These are phyloP conservation scores for Oryzias dopingdopingensis DNA, from an alignment of 2,797 vertebrate genomes.

Conservation along the genomic window DNA sequence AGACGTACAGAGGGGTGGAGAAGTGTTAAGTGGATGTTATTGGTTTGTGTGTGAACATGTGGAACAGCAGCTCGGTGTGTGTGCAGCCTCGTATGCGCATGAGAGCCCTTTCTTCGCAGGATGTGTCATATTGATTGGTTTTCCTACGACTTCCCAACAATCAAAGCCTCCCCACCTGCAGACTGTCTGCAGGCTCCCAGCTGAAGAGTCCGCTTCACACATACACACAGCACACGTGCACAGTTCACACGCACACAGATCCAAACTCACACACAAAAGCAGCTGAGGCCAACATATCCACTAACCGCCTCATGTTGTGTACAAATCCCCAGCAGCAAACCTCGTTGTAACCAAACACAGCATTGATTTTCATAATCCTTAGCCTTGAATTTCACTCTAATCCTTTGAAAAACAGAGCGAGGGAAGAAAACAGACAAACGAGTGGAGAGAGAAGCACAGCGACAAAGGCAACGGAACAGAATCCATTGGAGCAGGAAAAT, in stretches of 20 bases:
- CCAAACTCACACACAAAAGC: constrained; percentile 3
- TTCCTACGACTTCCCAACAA: constrained; percentile 63
- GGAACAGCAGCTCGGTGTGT: constrained; percentile 12
- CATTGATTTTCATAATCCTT: constrained; percentile 74
- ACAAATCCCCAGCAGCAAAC: constrained; percentile 56
- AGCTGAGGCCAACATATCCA: constrained; percentile 26
- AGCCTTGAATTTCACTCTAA: constrained; percentile 70
- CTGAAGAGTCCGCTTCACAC: constrained; percentile 56
- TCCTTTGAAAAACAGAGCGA: constrained; percentile 44
- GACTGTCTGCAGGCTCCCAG: constrained; percentile 58
- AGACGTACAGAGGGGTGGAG: constrained; percentile 22
- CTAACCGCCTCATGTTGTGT: constrained; percentile 43
- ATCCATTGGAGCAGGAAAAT: neutral
- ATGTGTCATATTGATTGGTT: constrained; percentile 78
- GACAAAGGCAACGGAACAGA: constrained; percentile 8
- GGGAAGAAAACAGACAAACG: constrained; percentile 21
- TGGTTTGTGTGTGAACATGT: constrained; percentile 10
- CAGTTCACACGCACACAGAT: constrained; percentile 26
- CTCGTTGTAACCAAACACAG: constrained; percentile 61
- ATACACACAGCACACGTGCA: constrained; percentile 25
- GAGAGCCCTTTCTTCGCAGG: constrained; percentile 57
- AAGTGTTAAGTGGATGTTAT: constrained; percentile 45
- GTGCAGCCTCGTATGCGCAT: constrained; percentile 12
- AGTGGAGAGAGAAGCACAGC: neutral
- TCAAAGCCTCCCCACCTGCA: constrained; percentile 44